Conservation (phyloP, 2,113 vertebrate genomes). For the Heterocephalus glaber region DNA sequence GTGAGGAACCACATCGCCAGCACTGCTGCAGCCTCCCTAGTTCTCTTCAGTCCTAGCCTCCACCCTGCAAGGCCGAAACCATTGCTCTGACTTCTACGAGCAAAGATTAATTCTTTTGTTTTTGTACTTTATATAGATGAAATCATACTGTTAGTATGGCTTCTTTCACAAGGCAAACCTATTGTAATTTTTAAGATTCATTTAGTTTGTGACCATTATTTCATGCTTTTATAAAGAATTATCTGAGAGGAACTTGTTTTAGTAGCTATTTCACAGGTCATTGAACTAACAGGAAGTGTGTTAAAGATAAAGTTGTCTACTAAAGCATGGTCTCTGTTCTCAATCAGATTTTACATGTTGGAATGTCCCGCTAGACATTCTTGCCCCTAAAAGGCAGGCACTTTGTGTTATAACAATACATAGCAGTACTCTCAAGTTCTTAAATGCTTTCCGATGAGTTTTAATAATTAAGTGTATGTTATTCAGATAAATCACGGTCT, state of each 20-base stretch:
- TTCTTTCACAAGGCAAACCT: conserved; percentile 20
- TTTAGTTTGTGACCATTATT: conserved; percentile 42
- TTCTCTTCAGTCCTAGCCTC: background rate
- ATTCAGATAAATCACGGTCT: conserved; percentile 51
- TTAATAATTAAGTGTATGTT: conserved; percentile 38
- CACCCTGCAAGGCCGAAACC: too few relatives aligned
- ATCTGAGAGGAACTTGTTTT: conserved; percentile 68
- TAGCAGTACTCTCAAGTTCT: background rate
- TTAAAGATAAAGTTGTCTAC: conserved; percentile 73
- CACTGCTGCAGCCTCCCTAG: background rate
- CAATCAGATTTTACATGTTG: conserved; percentile 41
- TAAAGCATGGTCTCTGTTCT: conserved; percentile 50
- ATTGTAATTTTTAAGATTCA: conserved; percentile 58
- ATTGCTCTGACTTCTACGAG: background rate
- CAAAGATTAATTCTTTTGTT: background rate
- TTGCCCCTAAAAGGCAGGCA: conserved; percentile 61
- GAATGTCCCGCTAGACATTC: conserved; percentile 66
- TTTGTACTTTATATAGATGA: background rate
- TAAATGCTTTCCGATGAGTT: conserved; percentile 56
- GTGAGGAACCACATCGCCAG: background rate
- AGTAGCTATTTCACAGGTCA: conserved; percentile 55
- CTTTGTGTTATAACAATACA: conserved; percentile 23
- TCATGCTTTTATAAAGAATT: conserved; percentile 56
- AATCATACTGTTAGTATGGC: background rate
- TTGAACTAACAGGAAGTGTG: conserved; percentile 66